Evolutionary conservation across 2,113 vertebrate species (phyloP), one percentile per base, ranked within the genome.

Genomic region (Dinomys branickii): DNA sequence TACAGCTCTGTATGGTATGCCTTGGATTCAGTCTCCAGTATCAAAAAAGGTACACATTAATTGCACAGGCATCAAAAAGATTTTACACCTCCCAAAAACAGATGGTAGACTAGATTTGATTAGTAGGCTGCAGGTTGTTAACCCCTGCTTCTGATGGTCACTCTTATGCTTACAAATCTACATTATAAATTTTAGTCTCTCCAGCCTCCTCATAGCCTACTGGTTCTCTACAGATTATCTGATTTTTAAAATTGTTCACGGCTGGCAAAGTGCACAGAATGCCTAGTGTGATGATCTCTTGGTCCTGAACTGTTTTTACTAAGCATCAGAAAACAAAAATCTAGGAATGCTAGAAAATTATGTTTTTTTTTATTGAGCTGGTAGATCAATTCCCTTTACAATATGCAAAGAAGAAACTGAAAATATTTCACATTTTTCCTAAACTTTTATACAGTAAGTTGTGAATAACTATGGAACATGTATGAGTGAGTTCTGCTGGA

Each of bases 381-480:
- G 22, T 92, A 61, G 12, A 67, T 78, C 67, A 94, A 26, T 80
- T 5, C 26, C 41, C 65, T 17, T 84, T 86, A 28, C 1, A 85
- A 83, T 94, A 89, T 13, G 1, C 30, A 69, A 6, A 92, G 67
- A 17, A 94, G 19, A 90, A 80, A 85, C 1, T 93, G 8, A 89
- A 98, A 96, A 89, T 44, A 50, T 85, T 85, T 73, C 17, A 83
- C 38, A 91, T 16, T 47, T 91, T 93, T 95, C 91, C 9, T 94
- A 93, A 71, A 35, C 33, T 86, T 92, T n/a, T 47, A 13, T 71
- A 54, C 41, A 44, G 3, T 59, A 90, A 85, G 20, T 41, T 41
- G 94, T 87, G 16, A 13, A 54, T 85, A 88, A 35, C 78, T 81
- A 80, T 89, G 82, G 95, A 86, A 75, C 85, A 56, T 38, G 58